phyloP scores from a whole-genome alignment of 1,140 invertebrate species.

The Rhopalosiphum maidis region DNA sequence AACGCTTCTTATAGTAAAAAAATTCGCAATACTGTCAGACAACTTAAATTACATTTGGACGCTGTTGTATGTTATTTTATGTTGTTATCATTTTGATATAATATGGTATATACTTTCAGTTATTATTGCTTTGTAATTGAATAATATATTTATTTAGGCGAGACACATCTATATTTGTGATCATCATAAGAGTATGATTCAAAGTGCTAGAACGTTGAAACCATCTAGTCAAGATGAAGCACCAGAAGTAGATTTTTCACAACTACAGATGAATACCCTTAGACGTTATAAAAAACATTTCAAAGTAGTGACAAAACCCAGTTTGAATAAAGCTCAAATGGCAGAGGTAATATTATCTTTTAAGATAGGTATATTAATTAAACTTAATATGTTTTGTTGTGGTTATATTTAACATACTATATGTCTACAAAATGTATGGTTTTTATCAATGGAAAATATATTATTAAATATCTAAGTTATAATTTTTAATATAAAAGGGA shows the following conservation, averaged over 20 bases:
- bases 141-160: constrained; percentile 69
- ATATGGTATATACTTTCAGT: neutral
- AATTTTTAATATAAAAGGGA: neutral
- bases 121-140: neutral
- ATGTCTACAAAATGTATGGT: neutral
- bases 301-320: constrained; percentile 87
- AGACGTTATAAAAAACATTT: constrained; percentile 92
- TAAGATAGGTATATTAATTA: neutral
- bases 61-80: constrained; percentile 69
- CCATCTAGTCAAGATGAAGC: constrained; percentile 83
- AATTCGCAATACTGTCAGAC: constrained; percentile 94
- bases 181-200: constrained; percentile 93
- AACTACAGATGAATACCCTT: constrained; percentile 91
- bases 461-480: neutral
- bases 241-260: constrained; percentile 91
- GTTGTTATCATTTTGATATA: neutral
- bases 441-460: neutral
- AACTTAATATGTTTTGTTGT: neutral
- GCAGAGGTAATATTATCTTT: constrained; percentile 87
- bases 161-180: constrained; percentile 97
- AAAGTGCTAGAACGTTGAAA: constrained; percentile 86
- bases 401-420: neutral
- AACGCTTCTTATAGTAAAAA: constrained; percentile 97
- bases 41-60: constrained; percentile 88
- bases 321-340: constrained; percentile 92